These are phyloP conservation scores for Metopolophium dirhodum DNA, from an alignment of 1,140 invertebrate genomes.

Conservation along the genomic window DNA sequence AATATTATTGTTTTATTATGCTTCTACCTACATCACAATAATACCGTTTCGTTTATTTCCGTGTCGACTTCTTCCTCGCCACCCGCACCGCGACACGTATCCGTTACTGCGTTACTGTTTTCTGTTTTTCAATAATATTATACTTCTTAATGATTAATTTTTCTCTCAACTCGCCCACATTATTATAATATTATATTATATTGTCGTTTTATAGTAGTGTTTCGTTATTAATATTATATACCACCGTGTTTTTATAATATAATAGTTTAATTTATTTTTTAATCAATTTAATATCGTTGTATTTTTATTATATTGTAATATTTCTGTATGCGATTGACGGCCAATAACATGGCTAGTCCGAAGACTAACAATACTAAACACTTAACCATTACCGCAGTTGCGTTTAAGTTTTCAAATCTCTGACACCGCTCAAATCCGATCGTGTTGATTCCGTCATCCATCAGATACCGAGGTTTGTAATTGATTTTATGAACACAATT, in stretches of 20 bases:
- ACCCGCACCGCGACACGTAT: no score
- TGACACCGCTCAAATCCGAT: background rate
- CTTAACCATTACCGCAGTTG: background rate
- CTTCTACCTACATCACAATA: background rate
- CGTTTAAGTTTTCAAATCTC: background rate
- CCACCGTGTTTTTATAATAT: background rate
- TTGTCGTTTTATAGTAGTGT: background rate
- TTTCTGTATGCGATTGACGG: background rate
- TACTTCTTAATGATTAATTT: no score
- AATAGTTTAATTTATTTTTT: background rate
- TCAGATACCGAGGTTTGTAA: slow-evolving; percentile 2
- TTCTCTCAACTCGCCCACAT: no score
- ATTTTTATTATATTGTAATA: background rate
- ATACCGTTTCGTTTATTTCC: background rate
- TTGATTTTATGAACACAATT: background rate
- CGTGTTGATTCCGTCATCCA: background rate
- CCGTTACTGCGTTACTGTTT: background rate
- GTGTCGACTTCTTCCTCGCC: background rate
- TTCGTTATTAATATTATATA: background rate
- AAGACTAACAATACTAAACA: background rate
- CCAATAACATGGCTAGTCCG: background rate
- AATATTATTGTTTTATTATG: background rate
- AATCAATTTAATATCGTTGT: background rate
- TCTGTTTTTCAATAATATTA: background rate
- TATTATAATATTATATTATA: no score